Evolutionary conservation across 2,113 vertebrate genomes (phyloP), one percentile per base, ranked within the genome.

Genomic region (Gopherus evgoodei): DNA sequence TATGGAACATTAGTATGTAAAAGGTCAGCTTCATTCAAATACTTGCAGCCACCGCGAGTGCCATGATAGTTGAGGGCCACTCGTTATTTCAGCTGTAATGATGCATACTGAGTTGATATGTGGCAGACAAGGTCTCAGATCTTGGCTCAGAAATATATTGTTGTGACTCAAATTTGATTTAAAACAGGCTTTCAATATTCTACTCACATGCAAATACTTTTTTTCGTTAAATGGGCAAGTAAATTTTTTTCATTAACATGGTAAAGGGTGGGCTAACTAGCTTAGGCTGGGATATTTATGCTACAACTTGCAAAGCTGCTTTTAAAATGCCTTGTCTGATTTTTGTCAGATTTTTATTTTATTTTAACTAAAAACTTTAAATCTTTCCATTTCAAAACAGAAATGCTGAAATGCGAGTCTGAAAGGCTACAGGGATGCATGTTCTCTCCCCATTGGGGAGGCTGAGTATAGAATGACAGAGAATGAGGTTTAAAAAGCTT

Each of bases 21-120:
- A 93, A 97, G 86, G 93, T 97, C 84, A 95, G 59, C 92, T 97
- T 91, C 89, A 89, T 94, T 98, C 90, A 89, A 94, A 96, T 93
- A 95, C 81, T 89, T 72, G 35, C 83, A 90, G 90, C 35, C n/a
- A 54, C 83, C 38, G 84, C 53, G 50, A 44, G 49, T 72, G 29
- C 57, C 84, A 93, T 87, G 84, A 86, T 82, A 94, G 79, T 88
- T 83, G 84, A 1, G 79, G 56, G 84, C 27, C 47, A 88, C 59
- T 50, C 42, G 59, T 88, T 92, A 96, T 84, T 94, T 90, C 75
- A 81, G 22, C 94, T 95, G 90, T 91, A 88, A 81, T 83, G 72
- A 90, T 57, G 21, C 21, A 29, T 10, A 56, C 0, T 1, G 11
- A 7, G 5, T 38, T 69, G 84, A 5, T 56, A 76, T 72, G 10